These are phyloP conservation scores for Oenanthe oenanthe DNA, from an alignment of 2,113 vertebrate genomes.

Conservation along the genomic window DNA sequence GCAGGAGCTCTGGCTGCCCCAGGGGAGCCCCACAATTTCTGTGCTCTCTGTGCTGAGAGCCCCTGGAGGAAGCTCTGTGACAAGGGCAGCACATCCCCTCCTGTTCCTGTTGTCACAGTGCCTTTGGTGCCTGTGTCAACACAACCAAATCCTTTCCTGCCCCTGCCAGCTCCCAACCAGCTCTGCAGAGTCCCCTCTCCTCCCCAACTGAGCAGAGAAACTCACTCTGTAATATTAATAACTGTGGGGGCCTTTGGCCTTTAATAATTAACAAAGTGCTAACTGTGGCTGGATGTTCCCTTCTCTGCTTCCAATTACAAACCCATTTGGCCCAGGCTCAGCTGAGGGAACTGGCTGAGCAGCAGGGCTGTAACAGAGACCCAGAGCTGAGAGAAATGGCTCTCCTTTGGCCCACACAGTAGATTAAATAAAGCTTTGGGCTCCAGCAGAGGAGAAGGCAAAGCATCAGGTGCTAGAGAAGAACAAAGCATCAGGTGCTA, in stretches of 20 bases:
- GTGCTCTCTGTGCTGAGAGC: not conserved
- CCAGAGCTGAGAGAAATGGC: not conserved
- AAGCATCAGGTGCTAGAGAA: not conserved
- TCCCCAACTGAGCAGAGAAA: not conserved
- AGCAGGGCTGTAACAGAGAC: not conserved
- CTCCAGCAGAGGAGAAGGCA: not conserved
- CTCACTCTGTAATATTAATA: constrained; percentile 35
- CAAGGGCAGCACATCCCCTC: not conserved
- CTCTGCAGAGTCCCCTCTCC: not conserved
- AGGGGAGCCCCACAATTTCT: not conserved
- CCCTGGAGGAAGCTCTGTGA: not conserved
- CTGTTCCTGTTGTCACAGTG: not conserved
- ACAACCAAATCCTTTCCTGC: not conserved
- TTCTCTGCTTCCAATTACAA: not conserved
- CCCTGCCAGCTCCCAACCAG: not conserved
- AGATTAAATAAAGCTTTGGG: constrained; percentile 21
- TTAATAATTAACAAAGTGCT: constrained; percentile 52
- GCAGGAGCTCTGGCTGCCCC: not conserved
- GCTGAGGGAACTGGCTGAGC: not conserved
- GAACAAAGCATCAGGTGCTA: not conserved
- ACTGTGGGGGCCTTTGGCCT: constrained; percentile 1
- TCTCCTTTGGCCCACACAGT: constrained; percentile 18
- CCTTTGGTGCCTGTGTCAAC: not conserved
- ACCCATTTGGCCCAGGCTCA: constrained; percentile 2
- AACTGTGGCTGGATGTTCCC: constrained; percentile 16